Conservation (phyloP, 2,888 invertebrate species). For the Drosophila demipolita region DNA sequence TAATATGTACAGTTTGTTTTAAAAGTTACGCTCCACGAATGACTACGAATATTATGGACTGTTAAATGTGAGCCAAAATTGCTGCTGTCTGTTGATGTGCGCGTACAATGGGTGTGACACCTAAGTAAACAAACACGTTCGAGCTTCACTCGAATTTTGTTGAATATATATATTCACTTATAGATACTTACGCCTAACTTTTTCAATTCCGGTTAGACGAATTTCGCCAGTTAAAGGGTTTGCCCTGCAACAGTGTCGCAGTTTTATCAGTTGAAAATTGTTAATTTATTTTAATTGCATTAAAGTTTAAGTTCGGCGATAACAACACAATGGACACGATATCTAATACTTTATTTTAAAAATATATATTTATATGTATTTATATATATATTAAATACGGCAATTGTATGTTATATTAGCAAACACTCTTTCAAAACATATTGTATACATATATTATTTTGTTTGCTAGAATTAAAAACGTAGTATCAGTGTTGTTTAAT, state of each 20-base stretch:
- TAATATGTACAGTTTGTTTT: conserved; percentile 15
- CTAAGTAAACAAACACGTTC: conserved; percentile 3
- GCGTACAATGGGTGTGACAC: conserved; percentile 14
- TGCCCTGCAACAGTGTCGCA: not conserved
- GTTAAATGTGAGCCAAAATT: conserved; percentile 3
- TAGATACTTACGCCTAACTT: not conserved
- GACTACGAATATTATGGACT: not conserved
- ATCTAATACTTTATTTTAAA: not conserved
- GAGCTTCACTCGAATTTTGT: not conserved
- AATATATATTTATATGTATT: not conserved
- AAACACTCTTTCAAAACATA: not conserved
- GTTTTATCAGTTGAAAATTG: not conserved
- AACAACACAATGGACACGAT: not conserved
- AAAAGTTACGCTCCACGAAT: conserved; percentile 7
- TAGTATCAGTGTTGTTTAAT: not conserved
- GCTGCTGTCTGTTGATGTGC: not conserved
- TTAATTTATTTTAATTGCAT: not conserved
- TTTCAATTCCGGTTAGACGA: not conserved
- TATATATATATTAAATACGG: not conserved
- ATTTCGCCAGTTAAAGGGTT: not conserved
- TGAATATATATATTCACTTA: not conserved
- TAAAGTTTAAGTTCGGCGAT: not conserved
- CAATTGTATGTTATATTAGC: not conserved
- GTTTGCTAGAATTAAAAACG: not conserved
- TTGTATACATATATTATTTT: not conserved